Conservation (phyloP, 2,113 vertebrate species). For the Recurvirostra avosetta region DNA sequence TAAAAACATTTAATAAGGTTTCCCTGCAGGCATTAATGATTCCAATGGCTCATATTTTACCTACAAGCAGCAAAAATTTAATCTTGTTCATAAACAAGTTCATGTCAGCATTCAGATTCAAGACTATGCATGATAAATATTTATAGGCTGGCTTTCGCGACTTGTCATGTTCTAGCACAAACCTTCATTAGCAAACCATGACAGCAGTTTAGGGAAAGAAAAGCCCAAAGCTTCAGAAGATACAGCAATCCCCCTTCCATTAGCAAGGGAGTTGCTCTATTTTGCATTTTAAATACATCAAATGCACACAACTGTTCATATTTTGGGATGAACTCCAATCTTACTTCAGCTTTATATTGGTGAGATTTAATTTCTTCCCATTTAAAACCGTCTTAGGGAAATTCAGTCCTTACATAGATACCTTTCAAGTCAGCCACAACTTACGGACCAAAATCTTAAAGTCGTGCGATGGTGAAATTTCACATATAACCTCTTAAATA, state of each 20-base stretch:
- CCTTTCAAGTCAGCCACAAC: not conserved
- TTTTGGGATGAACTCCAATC: not conserved
- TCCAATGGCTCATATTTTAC: not conserved
- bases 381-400: not conserved
- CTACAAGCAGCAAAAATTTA: not conserved
- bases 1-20: not conserved
- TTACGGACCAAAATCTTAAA: not conserved
- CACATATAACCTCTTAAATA: not conserved
- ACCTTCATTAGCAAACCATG: not conserved
- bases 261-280: not conserved
- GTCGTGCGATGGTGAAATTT: not conserved
- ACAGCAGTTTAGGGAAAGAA: not conserved
- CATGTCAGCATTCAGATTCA: not conserved
- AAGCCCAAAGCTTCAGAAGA: not conserved
- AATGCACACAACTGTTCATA: not conserved
- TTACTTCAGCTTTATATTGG: not conserved
- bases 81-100: not conserved
- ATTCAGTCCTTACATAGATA: not conserved
- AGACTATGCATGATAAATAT: not conserved
- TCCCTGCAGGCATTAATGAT: not conserved
- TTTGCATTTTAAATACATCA: not conserved
- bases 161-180: not conserved
- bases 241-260: not conserved
- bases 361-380: not conserved
- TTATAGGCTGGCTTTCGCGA: not conserved